phyloP scores from a whole-genome alignment of 2,113 vertebrate species.

The Dinomys branickii region DNA sequence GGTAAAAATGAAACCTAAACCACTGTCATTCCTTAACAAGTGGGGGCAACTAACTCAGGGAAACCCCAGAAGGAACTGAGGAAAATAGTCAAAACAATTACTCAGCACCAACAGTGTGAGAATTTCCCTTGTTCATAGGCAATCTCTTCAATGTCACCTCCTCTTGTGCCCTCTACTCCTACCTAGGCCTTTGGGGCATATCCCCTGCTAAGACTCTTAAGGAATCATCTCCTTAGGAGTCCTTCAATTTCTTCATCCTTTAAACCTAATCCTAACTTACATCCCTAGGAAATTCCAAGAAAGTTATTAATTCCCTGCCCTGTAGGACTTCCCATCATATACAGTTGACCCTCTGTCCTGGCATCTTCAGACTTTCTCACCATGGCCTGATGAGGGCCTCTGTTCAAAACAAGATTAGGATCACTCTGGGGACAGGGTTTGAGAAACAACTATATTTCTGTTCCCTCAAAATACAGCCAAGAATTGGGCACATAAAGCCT shows the following conservation, averaged over 20 bases:
- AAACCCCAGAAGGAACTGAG: neutral
- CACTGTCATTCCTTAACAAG: neutral
- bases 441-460: neutral
- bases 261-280: neutral
- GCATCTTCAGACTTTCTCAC: neutral
- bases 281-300: neutral
- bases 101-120: too few relatives aligned
- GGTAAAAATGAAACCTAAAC: neutral
- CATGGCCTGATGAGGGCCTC: too few relatives aligned
- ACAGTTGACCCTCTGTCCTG: neutral
- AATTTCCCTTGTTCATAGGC: neutral
- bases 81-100: neutral
- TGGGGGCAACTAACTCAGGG: neutral
- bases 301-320: too few relatives aligned
- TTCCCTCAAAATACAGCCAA: neutral
- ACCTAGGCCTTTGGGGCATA: neutral
- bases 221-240: too few relatives aligned
- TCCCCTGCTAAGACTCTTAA: neutral
- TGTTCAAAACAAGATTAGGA: neutral
- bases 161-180: fast-evolving
- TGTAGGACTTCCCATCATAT: neutral
- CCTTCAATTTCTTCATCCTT: neutral
- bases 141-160: fast-evolving
- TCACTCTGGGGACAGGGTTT: neutral
- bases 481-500: neutral